Evolutionary conservation across 2,797 vertebrate species (phyloP).

Genomic region (Podargus strigoides): DNA sequence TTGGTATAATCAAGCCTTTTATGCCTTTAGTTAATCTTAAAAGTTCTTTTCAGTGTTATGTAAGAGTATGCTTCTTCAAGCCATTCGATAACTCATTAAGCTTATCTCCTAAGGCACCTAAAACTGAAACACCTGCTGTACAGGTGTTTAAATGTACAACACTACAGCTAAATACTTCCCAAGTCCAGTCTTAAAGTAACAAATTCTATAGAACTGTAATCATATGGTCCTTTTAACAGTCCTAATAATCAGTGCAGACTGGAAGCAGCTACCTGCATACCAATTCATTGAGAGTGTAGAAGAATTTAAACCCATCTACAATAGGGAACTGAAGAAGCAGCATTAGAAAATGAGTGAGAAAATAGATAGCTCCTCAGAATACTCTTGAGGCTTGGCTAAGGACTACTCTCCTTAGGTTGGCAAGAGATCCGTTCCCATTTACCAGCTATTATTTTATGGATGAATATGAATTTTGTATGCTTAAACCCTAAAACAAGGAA

Average conservation of each 20-base stretch:
- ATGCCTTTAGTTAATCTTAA: neutral
- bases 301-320: neutral
- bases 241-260: neutral
- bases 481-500: neutral
- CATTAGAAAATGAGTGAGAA: neutral
- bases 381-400: neutral
- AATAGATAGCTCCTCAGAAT: neutral
- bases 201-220: neutral
- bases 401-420: neutral
- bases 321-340: neutral
- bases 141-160: neutral
- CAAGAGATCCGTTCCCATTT: neutral
- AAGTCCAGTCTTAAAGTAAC: neutral
- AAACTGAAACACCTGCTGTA: neutral
- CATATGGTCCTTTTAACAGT: neutral
- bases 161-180: neutral
- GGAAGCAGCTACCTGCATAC: neutral
- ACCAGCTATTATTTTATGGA: neutral
- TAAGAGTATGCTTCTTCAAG: neutral
- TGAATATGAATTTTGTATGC: neutral
- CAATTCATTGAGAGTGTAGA: neutral
- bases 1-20: neutral
- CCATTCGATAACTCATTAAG: neutral
- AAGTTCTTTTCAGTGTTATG: neutral
- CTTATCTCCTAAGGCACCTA: neutral